Evolutionary conservation across 2,888 invertebrate species (phyloP).

Genomic region (Papilio elwesi): DNA sequence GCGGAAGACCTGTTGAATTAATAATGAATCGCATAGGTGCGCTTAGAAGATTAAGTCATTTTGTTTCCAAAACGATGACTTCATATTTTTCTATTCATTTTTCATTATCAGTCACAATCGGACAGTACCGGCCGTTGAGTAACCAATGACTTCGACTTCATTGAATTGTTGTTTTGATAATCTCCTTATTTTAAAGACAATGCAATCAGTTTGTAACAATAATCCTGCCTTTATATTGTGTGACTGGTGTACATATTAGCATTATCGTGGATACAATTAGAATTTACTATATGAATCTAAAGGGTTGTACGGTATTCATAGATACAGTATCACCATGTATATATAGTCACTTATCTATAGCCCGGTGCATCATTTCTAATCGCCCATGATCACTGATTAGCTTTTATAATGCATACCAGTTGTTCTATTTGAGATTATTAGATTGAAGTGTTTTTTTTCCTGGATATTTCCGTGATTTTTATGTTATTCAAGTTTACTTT

Average conservation of each 20-base stretch:
- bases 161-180: conserved; percentile 16
- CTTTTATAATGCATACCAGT: too few species aligned
- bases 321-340: too few species aligned
- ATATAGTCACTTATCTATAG: too few species aligned
- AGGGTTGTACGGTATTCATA: too few species aligned
- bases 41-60: neutral
- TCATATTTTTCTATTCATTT: conserved; percentile 15
- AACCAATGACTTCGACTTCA: conserved; percentile 1
- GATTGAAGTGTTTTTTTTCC: too few species aligned
- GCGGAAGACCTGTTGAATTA: too few species aligned
- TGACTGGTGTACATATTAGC: neutral
- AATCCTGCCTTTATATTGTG: neutral
- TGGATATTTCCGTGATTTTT: too few species aligned
- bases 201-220: conserved; percentile 20
- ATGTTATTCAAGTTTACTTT: too few species aligned
- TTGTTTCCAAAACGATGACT: conserved; percentile 13
- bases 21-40: neutral
- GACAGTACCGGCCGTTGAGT: conserved; percentile 3
- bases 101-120: neutral
- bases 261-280: too few species aligned
- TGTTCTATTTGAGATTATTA: too few species aligned
- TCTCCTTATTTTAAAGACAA: neutral
- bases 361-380: too few species aligned
- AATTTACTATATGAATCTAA: neutral
- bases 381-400: too few species aligned